These are phyloP conservation scores for Heliocidaris tuberculata DNA, from an alignment of 35 echinoderm and acorn worm genomes.

Conservation along the genomic window DNA sequence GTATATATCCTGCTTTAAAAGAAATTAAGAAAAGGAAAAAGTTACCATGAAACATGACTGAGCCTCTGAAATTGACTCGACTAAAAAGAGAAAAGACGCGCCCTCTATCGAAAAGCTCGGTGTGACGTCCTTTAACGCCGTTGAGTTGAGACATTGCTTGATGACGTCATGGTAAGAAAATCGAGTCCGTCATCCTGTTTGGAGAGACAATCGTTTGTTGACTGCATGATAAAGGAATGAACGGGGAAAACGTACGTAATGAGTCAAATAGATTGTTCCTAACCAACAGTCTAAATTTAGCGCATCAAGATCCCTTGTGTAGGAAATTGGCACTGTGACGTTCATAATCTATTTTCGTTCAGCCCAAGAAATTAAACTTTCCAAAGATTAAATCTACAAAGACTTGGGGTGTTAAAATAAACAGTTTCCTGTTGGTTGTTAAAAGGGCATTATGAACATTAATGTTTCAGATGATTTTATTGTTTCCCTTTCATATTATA, in stretches of 20 bases:
- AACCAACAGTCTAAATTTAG: not conserved
- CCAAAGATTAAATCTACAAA: too few species aligned
- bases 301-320: not conserved
- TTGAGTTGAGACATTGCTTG: constrained; percentile 1
- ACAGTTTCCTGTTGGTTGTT: not conserved
- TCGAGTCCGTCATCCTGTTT: not conserved
- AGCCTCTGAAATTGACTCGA: not conserved
- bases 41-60: constrained; percentile 1
- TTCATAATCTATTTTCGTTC: not conserved
- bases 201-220: not conserved
- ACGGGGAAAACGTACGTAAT: not conserved
- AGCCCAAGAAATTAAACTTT: not conserved
- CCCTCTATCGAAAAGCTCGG: not conserved
- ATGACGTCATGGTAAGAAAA: not conserved
- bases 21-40: not conserved
- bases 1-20: not conserved
- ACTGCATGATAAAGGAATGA: not conserved
- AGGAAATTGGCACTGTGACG: not conserved
- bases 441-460: not conserved
- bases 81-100: not conserved
- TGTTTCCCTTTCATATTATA: too few species aligned
- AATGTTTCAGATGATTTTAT: too few species aligned
- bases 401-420: not conserved
- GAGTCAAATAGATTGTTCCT: constrained; percentile 11
- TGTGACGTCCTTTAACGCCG: not conserved